Evolutionary conservation across 2,888 invertebrate genomes (phyloP), one percentile per base, ranked within the genome.

Genomic region (Pecten maximus): DNA sequence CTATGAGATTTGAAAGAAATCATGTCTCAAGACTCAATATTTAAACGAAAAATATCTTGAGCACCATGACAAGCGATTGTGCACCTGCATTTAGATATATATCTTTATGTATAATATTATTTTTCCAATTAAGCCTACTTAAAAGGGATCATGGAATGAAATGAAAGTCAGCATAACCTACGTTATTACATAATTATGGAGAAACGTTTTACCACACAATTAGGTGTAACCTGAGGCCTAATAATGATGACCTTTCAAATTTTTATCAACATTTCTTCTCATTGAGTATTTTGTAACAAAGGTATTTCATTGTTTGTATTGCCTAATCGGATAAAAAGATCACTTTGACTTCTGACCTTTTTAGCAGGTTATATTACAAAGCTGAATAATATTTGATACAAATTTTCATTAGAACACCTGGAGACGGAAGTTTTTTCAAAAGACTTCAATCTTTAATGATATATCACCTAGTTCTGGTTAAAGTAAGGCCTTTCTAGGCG

Each of bases 11-110:
- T 12, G 15, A n/a, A n/a, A 60, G 60, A 60, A n/a, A 60, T 28
- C 15, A 60, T n/a, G n/a, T 60, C 60, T 16, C 3, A 60, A n/a
- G 28, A 8, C 4, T 28, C 4, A 28, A 6, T 74, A 23, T 28
- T 74, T 35, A 74, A 3, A 4, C 60, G 12, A 15, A 0, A 74
- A 74, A 35, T 15, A 28, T 28, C 12, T 74, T 28, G 35, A 74
- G 10, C 74, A 74, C 74, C 28, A 28, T 74, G 74, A 74, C 74
- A 74, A 74, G 74, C 74, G 6, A 35, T 2, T 74, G 35, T 35
- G 35, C 74, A 74, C 74, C 74, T 74, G 74, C 74, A 74, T 74
- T 74, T 74, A 74, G 74, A 74, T 74, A 74, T 12, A 74, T 2
- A 74, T 74, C 74, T 74, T 10, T 6, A 2, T 15, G 74, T 35